Percentiles rank a stretch among this genome's conserved stretches.
Conservation (phyloP, 2,797 vertebrate genomes). For the Leptodactylus fallax region DNA sequence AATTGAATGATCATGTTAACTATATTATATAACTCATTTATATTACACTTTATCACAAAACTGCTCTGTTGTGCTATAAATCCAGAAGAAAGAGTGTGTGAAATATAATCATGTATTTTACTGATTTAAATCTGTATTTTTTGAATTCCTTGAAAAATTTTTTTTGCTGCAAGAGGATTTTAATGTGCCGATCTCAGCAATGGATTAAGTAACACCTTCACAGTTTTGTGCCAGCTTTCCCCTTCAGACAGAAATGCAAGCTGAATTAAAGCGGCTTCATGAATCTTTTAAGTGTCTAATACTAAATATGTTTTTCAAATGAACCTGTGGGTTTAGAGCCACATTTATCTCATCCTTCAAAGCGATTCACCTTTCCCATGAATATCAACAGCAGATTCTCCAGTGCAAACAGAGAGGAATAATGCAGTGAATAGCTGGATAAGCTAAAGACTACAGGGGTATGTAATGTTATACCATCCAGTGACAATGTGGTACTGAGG, state of each 20-base stretch:
- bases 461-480: not conserved
- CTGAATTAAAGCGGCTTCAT: conserved; percentile 73
- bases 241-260: conserved; percentile 72
- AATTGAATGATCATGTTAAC: not conserved
- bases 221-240: conserved; percentile 71
- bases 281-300: conserved; percentile 73
- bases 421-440: not conserved
- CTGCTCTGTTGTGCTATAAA: no score
- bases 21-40: not conserved
- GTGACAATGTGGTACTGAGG: not conserved
- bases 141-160: conserved; percentile 60
- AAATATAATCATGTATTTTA: conserved; percentile 30
- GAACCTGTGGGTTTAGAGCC: conserved; percentile 60
- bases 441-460: conserved; percentile 4
- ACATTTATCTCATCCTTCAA: conserved; percentile 62
- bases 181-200: conserved; percentile 68
- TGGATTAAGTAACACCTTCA: conserved; percentile 71
- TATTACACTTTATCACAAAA: not conserved
- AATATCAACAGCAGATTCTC: conserved; percentile 56
- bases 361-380: conserved; percentile 50
- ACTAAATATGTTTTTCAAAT: conserved; percentile 68
- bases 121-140: conserved; percentile 49
- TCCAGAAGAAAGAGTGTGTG: not conserved
- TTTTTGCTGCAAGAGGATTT: conserved; percentile 65
- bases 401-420: conserved; percentile 40